Base-by-base conservation (phyloP, 2,113 vertebrate genomes). In the Pygoscelis adeliae region DNA sequence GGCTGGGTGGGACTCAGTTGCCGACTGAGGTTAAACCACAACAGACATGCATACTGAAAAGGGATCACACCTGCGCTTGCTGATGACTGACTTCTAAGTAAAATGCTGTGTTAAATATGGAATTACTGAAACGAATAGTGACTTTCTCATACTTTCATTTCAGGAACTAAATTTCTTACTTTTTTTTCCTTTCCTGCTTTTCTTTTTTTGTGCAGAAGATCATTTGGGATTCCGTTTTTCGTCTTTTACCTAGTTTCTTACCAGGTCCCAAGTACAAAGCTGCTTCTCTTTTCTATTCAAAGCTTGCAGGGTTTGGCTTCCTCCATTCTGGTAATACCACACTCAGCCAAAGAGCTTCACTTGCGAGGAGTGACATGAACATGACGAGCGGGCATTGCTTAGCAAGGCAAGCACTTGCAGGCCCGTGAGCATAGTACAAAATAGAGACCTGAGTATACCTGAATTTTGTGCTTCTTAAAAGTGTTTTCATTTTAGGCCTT, bases 101-200 rank as follows among this genome's bases (percentile, higher is more conserved):
- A 87, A 71, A 90, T 59, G 69, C 71, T 92, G 69, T 90, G 59
- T 93, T 94, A 92, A 96, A 96, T 88, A 90, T 30, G 91, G 96
- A 79, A 71, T 72, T 56, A 36, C 44, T 47, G 73, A 94, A 91
- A 82, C 18, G 13, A 90, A 79, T 50, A 53, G 70, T 62, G 38
- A 53, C 76, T 93, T 89, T 79, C 82, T 62, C 42, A 83, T 78
- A 55, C 55, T 50, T 87, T 62, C 74, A 52, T 62, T 82, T 92
- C 71, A 78, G 38, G 74, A 93, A 79, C 59, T 62, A 32, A 49
- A 32, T 52, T 62, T 58, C 50, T 55, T 79, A 30, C 34, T 70
- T 72, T 53, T 73, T 56, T 65, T 47, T 61, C 50, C 29, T n/a
- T 50, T 30, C 38, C 36, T 66, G 19, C 36, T 50, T 63, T 84